Conservation (phyloP, 2,113 vertebrate species). For the Aramus guarauna region DNA sequence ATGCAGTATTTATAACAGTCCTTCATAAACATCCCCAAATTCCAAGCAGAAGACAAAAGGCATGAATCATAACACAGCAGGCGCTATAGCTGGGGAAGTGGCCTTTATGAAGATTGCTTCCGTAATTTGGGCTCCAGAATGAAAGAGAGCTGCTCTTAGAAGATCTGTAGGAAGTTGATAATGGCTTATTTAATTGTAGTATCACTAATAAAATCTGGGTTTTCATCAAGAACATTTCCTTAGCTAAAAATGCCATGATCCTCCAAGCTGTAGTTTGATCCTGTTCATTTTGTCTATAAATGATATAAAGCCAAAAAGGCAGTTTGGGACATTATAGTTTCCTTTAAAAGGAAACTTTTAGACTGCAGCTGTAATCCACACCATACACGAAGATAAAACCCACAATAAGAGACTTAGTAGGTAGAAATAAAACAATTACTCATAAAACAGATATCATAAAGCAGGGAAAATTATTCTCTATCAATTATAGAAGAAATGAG, state of each 20-base stretch:
- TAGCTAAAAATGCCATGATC: conserved; percentile 65
- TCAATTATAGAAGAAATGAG: not conserved
- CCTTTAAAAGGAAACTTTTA: conserved; percentile 43
- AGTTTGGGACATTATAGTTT: conserved; percentile 22
- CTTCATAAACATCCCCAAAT: conserved; percentile 77
- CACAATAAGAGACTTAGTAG: not conserved
- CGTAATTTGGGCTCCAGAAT: conserved; percentile 64
- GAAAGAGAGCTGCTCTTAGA: conserved; percentile 52
- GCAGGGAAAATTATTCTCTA: not conserved
- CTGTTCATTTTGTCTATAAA: conserved; percentile 38
- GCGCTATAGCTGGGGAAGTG: conserved; percentile 64
- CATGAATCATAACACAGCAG: conserved; percentile 72
- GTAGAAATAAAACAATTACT: conserved; percentile 36
- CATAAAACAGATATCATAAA: not conserved
- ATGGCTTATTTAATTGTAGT: conserved; percentile 65
- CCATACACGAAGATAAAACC: not conserved
- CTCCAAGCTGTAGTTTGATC: conserved; percentile 50
- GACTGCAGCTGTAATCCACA: not conserved
- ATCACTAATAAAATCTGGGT: conserved; percentile 57
- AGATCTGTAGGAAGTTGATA: conserved; percentile 80
- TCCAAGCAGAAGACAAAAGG: conserved; percentile 76
- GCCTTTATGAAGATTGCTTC: conserved; percentile 71
- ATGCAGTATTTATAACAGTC: conserved; percentile 69
- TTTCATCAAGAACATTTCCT: conserved; percentile 73
- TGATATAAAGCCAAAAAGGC: not conserved